Base-by-base conservation (phyloP, 2,113 vertebrate species). In the Eulemur macaco region DNA sequence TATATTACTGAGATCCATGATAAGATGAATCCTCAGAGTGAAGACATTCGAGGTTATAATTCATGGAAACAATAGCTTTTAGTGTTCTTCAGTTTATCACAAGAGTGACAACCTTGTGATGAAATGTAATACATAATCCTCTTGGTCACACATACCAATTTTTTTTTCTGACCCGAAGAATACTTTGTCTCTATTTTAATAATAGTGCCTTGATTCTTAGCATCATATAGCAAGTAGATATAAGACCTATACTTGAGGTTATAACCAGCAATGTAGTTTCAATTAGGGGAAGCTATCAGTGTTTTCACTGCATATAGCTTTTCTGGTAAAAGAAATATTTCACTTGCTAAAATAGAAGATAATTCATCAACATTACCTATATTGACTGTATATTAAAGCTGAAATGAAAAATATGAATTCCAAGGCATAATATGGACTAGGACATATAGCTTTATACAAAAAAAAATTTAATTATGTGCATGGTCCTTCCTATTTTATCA, bases 11-110 rank as follows among this genome's bases (percentile, higher is more conserved):
- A 87, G 95, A 91, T 91, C 77, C 52, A 14, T 86, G 37, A 96
- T 97, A 94, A 98, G 98, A 98, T 98, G 97, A 97, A 97, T 98
- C 90, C 47, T 96, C 93, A 85, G 45, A 96, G 74, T 96, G 94
- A 92, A 98, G 90, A 89, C 81, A 97, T 87, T 97, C 80, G 31
- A 60, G 83, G 34, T 82, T 97, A 96, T 98, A 98, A 94, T 98
- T 98, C 97, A 98, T 29, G 25, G 92, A 47, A 97, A 95, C 71
- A 98, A 97, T 77, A 98, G 97, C 97, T 98, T 96, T 98, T 98
- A 98, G 95, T 91, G 84, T 71, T 97, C 27, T 84, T 77, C 29
- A 97, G 84, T 98, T 91, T 71, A 98, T 98, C 98, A 98, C 25
- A 1, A 4, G 88, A 94, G 56, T 97, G 98, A 97, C 98, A 98